phyloP scores from a whole-genome alignment of 1,140 invertebrate species.

The Apis cerana region DNA sequence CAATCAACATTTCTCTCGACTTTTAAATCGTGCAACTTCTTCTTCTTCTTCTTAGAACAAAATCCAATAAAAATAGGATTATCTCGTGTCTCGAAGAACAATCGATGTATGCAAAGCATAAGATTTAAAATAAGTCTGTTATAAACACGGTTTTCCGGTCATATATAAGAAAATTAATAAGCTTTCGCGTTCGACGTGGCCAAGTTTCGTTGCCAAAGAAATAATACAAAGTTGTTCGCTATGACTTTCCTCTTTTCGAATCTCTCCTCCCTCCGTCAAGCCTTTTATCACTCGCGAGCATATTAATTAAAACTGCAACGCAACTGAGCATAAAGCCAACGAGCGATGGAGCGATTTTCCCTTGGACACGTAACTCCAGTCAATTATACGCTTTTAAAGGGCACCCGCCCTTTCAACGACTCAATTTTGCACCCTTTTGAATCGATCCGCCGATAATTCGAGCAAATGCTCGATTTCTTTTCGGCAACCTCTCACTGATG shows the following conservation, averaged over 20 bases:
- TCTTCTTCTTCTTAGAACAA: too few relatives aligned
- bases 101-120: too few relatives aligned
- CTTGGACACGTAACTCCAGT: background rate
- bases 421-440: background rate
- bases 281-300: background rate
- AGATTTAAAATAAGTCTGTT: too few relatives aligned
- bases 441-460: background rate
- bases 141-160: too few relatives aligned
- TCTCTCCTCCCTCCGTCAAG: conserved; percentile 7
- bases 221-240: conserved; percentile 30
- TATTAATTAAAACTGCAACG: conserved; percentile 49
- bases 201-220: conserved; percentile 14
- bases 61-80: too few relatives aligned
- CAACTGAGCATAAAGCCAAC: conserved; percentile 10
- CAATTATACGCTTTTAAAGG: conserved; percentile 22
- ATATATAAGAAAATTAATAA: conserved; percentile 13
- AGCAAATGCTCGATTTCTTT: background rate
- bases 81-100: too few relatives aligned
- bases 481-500: background rate
- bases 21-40: too few relatives aligned
- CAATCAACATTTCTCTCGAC: too few relatives aligned
- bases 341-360: conserved; percentile 31
- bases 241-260: conserved; percentile 20
- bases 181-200: background rate
- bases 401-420: background rate